Conservation (phyloP, 2,888 invertebrate species). For the Fragum whitleyi region DNA sequence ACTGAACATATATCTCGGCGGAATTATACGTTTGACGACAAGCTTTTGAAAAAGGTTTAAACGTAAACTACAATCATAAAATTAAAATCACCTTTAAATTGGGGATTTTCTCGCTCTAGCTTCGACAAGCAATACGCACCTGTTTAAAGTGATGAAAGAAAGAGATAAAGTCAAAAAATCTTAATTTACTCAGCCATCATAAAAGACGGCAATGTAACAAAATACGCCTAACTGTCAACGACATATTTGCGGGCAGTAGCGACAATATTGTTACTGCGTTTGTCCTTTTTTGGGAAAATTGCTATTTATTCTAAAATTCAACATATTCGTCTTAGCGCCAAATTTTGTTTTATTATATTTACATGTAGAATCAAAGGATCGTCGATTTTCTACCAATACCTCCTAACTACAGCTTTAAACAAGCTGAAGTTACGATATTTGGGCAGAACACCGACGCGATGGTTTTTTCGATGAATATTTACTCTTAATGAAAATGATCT, state of each 20-base stretch:
- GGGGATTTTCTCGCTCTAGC: constrained; percentile 52
- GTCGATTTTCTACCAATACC: too few relatives aligned
- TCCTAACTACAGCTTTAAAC: too few relatives aligned
- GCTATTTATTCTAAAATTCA: too few relatives aligned
- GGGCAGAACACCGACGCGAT: too few relatives aligned
- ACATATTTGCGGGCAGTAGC: constrained; percentile 20
- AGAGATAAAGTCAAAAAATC: constrained; percentile 60
- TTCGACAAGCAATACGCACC: constrained; percentile 50
- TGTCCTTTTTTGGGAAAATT: background rate
- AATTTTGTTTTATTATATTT: too few relatives aligned
- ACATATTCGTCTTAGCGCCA: too few relatives aligned
- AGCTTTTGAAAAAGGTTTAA: constrained; percentile 60
- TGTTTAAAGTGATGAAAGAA: constrained; percentile 58
- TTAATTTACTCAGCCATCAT: constrained; percentile 52
- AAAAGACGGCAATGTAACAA: constrained; percentile 26
- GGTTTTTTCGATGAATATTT: too few relatives aligned
- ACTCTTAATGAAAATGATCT: too few relatives aligned
- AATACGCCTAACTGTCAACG: constrained; percentile 27
- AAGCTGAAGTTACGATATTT: too few relatives aligned
- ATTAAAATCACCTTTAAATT: constrained; percentile 64
- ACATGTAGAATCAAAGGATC: too few relatives aligned
- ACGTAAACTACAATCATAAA: constrained; percentile 60
- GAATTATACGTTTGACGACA: constrained; percentile 65
- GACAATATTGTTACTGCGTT: constrained; percentile 11
- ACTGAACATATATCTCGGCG: constrained; percentile 21